A percentile compares a stretch with the other conserved stretches of the same genome.
Evolutionary conservation across 2,113 vertebrate species (phyloP).

Genomic region (Sinosuthora webbiana): DNA sequence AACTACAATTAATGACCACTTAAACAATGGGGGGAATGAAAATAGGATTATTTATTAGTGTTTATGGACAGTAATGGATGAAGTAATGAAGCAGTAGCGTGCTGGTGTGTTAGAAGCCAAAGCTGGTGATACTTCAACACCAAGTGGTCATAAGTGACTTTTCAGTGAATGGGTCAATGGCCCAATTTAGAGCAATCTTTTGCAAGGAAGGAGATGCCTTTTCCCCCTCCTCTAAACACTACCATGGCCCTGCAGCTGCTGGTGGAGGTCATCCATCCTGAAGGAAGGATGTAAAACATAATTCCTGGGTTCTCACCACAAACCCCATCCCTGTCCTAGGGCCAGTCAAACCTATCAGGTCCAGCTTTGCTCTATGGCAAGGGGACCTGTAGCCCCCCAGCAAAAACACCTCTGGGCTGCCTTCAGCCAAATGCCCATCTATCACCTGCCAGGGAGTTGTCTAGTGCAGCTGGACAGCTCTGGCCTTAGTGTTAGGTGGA

Average conservation of each 20-base stretch:
- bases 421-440: background rate
- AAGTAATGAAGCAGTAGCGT: background rate
- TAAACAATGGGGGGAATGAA: constrained; percentile 40
- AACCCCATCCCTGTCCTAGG: background rate
- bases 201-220: background rate
- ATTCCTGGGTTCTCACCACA: background rate
- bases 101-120: background rate
- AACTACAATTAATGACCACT: constrained; percentile 65
- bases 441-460: background rate
- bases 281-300: background rate
- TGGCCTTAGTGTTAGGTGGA: background rate
- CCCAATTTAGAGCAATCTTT: background rate
- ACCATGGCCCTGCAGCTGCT: accelerated
- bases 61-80: constrained; percentile 24
- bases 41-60: constrained; percentile 58
- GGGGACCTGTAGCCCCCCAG: background rate
- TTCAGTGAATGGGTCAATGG: background rate
- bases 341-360: background rate
- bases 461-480: too few species aligned
- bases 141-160: background rate
- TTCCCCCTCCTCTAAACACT: background rate
- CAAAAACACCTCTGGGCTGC: background rate
- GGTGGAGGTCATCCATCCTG: background rate
- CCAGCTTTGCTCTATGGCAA: background rate
- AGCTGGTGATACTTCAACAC: background rate